phyloP scores from a whole-genome alignment of 2,797 vertebrate species.

The Hippopotamyrus pictus region DNA sequence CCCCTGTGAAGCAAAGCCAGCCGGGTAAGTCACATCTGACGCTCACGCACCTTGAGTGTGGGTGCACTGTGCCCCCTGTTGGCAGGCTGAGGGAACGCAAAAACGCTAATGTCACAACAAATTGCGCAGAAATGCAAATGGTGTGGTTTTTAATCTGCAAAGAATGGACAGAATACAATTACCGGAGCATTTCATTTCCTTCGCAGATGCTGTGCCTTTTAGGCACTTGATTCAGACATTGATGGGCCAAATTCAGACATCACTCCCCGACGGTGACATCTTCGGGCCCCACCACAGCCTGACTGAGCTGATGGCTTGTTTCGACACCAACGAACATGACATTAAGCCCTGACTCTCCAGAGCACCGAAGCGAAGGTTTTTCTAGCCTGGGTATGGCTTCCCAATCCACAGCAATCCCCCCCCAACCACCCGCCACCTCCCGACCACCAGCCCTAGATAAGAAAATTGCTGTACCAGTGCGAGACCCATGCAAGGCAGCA shows the following conservation, averaged over 20 bases:
- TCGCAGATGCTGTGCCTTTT: background rate
- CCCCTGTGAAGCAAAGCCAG: background rate
- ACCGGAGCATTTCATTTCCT: background rate
- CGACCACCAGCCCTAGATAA: background rate
- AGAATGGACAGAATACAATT: background rate
- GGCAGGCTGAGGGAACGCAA: background rate
- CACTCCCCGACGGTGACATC: background rate
- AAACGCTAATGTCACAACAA: background rate
- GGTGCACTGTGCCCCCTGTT: background rate
- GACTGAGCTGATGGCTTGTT: constrained; percentile 1
- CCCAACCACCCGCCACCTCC: background rate
- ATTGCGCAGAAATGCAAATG: background rate
- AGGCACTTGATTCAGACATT: background rate
- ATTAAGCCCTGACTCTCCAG: background rate
- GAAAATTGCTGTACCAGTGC: background rate
- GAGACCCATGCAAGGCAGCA: background rate
- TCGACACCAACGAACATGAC: background rate
- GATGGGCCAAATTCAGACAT: background rate
- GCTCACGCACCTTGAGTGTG: background rate
- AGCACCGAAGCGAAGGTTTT: background rate
- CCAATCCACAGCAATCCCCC: background rate
- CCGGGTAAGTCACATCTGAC: background rate
- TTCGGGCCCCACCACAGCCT: background rate
- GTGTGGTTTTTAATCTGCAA: background rate
- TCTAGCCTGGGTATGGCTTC: background rate